Percentiles rank a stretch among this genome's conserved stretches.
Conservation (phyloP, 2,113 vertebrate genomes). For the Alligator sinensis region DNA sequence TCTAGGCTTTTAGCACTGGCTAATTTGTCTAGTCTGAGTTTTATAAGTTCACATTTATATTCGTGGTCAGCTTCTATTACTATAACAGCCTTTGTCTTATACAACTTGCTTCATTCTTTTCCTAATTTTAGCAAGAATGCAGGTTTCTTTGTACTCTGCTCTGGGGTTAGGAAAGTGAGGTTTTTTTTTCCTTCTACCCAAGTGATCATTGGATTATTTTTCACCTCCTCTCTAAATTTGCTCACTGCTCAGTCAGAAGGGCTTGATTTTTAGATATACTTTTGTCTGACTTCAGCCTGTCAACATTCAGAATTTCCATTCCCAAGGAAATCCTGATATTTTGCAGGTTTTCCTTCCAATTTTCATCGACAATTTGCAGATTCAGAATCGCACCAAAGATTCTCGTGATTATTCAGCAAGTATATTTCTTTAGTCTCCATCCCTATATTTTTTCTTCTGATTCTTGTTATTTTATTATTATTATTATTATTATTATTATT, state of each 20-base stretch:
- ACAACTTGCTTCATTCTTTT: slow-evolving; percentile 39
- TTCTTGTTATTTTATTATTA: no score
- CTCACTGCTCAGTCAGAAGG: neutral
- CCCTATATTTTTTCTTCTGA: neutral
- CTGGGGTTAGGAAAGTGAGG: slow-evolving; percentile 17
- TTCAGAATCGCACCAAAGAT: neutral
- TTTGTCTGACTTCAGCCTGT: neutral
- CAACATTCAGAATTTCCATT: neutral
- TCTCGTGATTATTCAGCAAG: neutral
- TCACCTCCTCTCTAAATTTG: neutral
- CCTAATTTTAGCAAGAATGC: slow-evolving; percentile 48
- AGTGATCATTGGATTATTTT: neutral
- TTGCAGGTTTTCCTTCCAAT: no score
- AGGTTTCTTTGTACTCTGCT: slow-evolving; percentile 38
- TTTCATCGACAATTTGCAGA: neutral
- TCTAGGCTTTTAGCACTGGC: slow-evolving; percentile 45
- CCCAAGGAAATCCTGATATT: neutral
- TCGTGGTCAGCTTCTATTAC: slow-evolving; percentile 53
- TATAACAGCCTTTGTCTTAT: slow-evolving; percentile 34
- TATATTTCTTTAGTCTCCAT: neutral
- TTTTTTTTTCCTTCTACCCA: slow-evolving; percentile 6
- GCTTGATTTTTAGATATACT: neutral
- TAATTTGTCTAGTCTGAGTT: slow-evolving; percentile 63
- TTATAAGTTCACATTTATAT: slow-evolving; percentile 62
- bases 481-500: no score